These are phyloP conservation scores for Battus philenor DNA, from an alignment of 1,140 invertebrate species.

Conservation along the genomic window DNA sequence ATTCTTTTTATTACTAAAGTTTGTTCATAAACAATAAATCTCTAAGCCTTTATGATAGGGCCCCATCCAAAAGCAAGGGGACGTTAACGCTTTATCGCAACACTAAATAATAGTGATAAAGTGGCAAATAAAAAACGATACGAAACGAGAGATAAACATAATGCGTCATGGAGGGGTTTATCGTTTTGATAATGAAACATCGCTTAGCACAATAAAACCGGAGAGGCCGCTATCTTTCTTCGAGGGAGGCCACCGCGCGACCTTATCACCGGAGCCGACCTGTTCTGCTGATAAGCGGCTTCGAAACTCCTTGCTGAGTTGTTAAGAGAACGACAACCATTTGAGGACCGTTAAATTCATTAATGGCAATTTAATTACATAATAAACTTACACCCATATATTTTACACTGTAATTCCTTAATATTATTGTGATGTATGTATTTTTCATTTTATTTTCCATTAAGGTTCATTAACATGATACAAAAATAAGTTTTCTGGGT, in stretches of 20 bases:
- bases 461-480: no score
- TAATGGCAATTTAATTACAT: constrained; percentile 1
- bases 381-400: background rate
- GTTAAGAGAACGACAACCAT: constrained; percentile 1
- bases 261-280: constrained; percentile 26
- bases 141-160: constrained; percentile 52
- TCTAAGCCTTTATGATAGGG: constrained; percentile 5
- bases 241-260: constrained; percentile 31
- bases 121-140: constrained; percentile 60
- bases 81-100: constrained; percentile 50
- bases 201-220: constrained; percentile 55
- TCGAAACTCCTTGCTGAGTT: background rate
- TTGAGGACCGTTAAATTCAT: constrained; percentile 6
- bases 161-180: constrained; percentile 38
- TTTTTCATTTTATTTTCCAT: no score
- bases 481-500: no score
- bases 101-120: constrained; percentile 70
- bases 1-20: constrained; percentile 2
- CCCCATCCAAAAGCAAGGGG: constrained; percentile 16
- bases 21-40: no score
- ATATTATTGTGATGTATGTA: no score
- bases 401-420: background rate
- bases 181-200: constrained; percentile 57
- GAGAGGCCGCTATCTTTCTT: constrained; percentile 37
- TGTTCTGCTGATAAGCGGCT: constrained; percentile 17